Percentiles rank a stretch among this genome's conserved stretches.
Conservation (phyloP, 2,888 invertebrate species). For the Cephus pygmeus region DNA sequence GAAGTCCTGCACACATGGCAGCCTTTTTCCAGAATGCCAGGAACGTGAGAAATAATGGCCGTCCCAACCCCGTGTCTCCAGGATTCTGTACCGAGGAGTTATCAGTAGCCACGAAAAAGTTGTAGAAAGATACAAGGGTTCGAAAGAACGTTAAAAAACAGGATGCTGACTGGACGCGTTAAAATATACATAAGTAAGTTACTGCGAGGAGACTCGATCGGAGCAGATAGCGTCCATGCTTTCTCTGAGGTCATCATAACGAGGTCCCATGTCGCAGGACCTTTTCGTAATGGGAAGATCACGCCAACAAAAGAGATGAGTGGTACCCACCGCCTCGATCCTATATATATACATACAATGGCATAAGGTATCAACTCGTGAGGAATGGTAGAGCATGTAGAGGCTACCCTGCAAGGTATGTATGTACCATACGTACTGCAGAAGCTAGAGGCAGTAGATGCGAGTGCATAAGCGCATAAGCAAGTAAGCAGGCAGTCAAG, state of each 20-base stretch:
- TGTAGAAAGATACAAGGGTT: not conserved
- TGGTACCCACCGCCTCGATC: not conserved
- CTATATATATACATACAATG: not conserved
- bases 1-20: not conserved
- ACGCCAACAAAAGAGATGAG: constrained; percentile 21
- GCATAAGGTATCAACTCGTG: constrained; percentile 11
- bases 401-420: constrained; percentile 11
- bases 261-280: constrained; percentile 46
- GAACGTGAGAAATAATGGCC: not conserved
- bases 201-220: constrained; percentile 25
- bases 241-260: constrained; percentile 51
- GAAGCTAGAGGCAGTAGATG: constrained; percentile 18
- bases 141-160: not conserved
- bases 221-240: constrained; percentile 36
- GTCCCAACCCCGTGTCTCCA: not conserved
- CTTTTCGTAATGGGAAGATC: constrained; percentile 26
- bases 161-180: not conserved
- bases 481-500: constrained; percentile 14
- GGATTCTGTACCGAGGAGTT: not conserved
- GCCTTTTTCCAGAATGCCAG: not conserved
- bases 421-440: not conserved
- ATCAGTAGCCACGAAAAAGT: not conserved
- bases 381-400: constrained; percentile 28
- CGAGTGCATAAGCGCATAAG: constrained; percentile 23
- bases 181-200: not conserved